phyloP scores from a whole-genome alignment of 2,888 invertebrate species.

The Amphiduros pacificus region DNA sequence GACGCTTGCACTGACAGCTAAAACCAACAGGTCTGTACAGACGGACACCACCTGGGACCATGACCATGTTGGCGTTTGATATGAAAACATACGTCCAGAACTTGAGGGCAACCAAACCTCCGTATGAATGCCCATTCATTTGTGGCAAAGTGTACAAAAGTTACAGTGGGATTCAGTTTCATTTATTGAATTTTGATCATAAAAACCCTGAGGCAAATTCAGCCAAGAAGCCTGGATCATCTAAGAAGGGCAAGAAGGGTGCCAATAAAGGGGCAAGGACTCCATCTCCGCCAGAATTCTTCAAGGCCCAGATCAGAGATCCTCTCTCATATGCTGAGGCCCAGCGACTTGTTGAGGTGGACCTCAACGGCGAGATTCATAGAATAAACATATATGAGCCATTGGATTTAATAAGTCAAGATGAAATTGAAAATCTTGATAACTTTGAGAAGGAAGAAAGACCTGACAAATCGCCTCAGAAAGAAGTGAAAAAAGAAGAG shows the following conservation, averaged over 20 bases:
- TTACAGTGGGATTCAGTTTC: slow-evolving; percentile 82
- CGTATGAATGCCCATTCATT: slow-evolving; percentile 82
- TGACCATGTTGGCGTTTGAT: slow-evolving; percentile 79
- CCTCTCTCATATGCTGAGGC: slow-evolving; percentile 81
- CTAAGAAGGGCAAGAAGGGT: slow-evolving; percentile 3
- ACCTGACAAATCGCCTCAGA: slow-evolving; percentile 43
- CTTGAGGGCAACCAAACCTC: slow-evolving; percentile 79
- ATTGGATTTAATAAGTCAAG: slow-evolving; percentile 58
- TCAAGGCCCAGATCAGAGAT: slow-evolving; percentile 64
- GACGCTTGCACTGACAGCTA: too few species aligned
- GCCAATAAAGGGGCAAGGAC: slow-evolving; percentile 25
- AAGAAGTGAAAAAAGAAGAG: slow-evolving; percentile 20
- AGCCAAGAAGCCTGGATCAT: slow-evolving; percentile 1
- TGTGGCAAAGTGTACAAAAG: slow-evolving; percentile 87
- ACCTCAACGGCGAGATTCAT: slow-evolving; percentile 78
- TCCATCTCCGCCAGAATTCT: slow-evolving; percentile 57
- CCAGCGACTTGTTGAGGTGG: slow-evolving; percentile 83
- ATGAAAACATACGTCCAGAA: slow-evolving; percentile 83
- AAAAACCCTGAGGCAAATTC: slow-evolving; percentile 64
- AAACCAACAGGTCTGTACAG: too few species aligned
- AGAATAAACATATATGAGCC: slow-evolving; percentile 65
- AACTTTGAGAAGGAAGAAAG: slow-evolving; percentile 56
- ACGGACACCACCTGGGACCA: too few species aligned
- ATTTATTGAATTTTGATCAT: slow-evolving; percentile 82
- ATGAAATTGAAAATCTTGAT: slow-evolving; percentile 55